Evolutionary conservation across 2,113 vertebrate species (phyloP).

Genomic region (Dicerorhinus sumatrensis): DNA sequence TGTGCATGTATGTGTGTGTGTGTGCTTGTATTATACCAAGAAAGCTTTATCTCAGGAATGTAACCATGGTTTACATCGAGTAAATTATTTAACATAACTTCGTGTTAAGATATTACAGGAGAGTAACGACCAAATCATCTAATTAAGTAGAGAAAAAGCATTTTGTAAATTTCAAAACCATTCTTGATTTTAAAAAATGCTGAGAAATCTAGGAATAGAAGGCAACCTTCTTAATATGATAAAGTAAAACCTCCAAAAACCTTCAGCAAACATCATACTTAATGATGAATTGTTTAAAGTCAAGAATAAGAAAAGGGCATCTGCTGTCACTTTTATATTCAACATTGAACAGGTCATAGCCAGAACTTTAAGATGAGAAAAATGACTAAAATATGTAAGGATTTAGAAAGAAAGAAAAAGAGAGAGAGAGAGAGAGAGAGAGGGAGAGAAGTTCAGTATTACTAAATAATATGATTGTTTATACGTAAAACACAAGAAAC

Average conservation of each 20-base stretch:
- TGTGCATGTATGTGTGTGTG: neutral
- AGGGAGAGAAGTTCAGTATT: neutral
- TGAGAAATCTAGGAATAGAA: neutral
- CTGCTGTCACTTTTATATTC: neutral
- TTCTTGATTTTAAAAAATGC: neutral
- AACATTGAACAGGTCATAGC: neutral
- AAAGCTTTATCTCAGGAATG: neutral
- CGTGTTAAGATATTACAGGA: neutral
- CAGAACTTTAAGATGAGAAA: conserved; percentile 4
- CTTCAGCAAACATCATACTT: conserved; percentile 17
- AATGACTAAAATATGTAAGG: neutral
- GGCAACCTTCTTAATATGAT: neutral
- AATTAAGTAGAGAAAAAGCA: neutral
- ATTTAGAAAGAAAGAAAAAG: neutral
- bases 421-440: neutral
- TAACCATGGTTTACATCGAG: neutral
- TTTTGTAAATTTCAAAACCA: neutral
- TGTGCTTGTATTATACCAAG: neutral
- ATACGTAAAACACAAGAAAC: neutral
- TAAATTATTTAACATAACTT: neutral
- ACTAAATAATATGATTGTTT: neutral
- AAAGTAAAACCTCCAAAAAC: neutral
- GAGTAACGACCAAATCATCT: neutral
- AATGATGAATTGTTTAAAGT: conserved; percentile 22
- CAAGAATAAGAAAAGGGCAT: conserved; percentile 40